Evolutionary conservation across 2,888 invertebrate genomes (phyloP).

Genomic region (Frankliniella intonsa): DNA sequence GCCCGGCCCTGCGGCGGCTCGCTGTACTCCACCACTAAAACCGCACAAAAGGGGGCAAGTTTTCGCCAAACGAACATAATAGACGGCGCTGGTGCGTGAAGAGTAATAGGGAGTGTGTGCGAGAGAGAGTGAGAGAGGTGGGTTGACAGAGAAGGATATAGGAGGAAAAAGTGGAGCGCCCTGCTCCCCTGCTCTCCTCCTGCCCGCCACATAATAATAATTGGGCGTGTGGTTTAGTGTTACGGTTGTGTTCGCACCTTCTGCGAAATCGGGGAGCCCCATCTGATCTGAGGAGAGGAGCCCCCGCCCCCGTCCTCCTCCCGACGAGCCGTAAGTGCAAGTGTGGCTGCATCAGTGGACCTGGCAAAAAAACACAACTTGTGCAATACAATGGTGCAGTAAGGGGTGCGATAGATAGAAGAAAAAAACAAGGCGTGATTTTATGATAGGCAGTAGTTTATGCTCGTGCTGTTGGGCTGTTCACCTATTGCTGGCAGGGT

Average conservation of each 20-base stretch:
- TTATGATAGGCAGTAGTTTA: too few relatives aligned
- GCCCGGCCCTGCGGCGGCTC: too few relatives aligned
- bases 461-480: too few relatives aligned
- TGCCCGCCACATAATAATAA: not conserved
- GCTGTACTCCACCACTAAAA: too few relatives aligned
- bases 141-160: not conserved
- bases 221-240: constrained; percentile 22
- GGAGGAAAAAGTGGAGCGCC: not conserved
- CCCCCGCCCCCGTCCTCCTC: not conserved
- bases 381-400: not conserved
- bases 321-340: not conserved
- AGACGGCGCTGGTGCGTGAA: not conserved
- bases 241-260: constrained; percentile 10
- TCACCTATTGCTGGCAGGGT: too few relatives aligned
- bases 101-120: not conserved
- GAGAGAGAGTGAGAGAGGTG: not conserved
- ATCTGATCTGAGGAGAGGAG: not conserved
- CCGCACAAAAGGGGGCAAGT: not conserved
- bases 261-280: not conserved
- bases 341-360: not conserved
- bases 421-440: not conserved
- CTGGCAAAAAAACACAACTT: not conserved
- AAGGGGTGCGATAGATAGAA: not conserved
- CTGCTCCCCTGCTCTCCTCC: not conserved
- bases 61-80: not conserved